Evolutionary conservation across 2,797 vertebrate species (phyloP).

Genomic region (Crenuchus spilurus): DNA sequence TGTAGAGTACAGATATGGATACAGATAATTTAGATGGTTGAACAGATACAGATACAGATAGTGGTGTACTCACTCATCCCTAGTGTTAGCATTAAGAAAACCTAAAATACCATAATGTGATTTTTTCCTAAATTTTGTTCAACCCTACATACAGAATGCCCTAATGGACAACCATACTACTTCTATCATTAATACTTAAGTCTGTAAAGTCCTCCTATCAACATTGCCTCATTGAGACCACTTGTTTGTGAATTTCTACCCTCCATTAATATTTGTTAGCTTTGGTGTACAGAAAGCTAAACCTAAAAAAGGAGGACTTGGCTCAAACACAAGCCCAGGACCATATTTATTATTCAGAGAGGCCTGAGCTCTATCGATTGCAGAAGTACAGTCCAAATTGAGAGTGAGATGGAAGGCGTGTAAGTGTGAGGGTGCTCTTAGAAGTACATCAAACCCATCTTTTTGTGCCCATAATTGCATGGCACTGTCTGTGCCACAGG

Average conservation of each 20-base stretch:
- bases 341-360: slow-evolving; percentile 43
- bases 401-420: slow-evolving; percentile 28
- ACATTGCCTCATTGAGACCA: too few relatives aligned
- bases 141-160: background rate
- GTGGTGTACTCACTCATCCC: too few relatives aligned
- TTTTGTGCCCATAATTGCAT: slow-evolving; percentile 24
- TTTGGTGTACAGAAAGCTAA: background rate
- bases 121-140: too few relatives aligned
- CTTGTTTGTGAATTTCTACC: background rate
- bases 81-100: too few relatives aligned
- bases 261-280: background rate
- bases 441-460: slow-evolving; percentile 39
- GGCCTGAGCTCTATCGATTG: slow-evolving; percentile 31
- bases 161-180: background rate
- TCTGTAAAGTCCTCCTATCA: background rate
- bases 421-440: slow-evolving; percentile 31
- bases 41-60: too few relatives aligned
- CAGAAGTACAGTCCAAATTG: slow-evolving; percentile 39
- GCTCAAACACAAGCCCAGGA: slow-evolving; percentile 30
- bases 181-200: too few relatives aligned
- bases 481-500: background rate
- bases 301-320: background rate
- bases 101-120: too few relatives aligned
- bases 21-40: too few relatives aligned
- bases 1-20: too few relatives aligned